Conservation (phyloP, 1,140 invertebrate species). For the Caenorhabditis briggsae region DNA sequence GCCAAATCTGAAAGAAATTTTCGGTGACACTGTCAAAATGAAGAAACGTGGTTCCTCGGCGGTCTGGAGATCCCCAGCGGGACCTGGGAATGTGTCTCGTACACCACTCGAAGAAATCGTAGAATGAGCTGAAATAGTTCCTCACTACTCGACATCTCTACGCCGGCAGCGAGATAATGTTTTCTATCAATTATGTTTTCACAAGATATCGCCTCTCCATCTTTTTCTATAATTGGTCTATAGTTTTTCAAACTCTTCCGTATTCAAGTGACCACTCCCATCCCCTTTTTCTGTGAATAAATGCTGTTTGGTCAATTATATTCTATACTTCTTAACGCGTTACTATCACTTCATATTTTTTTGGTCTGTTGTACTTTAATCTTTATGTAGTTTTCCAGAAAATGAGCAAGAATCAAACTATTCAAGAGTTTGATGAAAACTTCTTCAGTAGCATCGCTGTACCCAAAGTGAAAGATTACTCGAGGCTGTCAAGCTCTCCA, state of each 20-base stretch:
- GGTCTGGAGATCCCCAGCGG: background rate
- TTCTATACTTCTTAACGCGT: background rate
- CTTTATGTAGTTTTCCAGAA: background rate
- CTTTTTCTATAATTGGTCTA: background rate
- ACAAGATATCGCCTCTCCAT: background rate
- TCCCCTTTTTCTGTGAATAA: conserved; percentile 5
- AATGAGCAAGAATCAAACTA: conserved; percentile 38
- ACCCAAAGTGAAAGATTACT: conserved; percentile 22
- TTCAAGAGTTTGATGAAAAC: conserved; percentile 32
- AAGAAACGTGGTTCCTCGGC: conserved; percentile 19
- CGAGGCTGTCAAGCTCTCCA: conserved; percentile 11
- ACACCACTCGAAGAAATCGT: background rate
- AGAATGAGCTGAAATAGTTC: background rate
- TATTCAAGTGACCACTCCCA: background rate
- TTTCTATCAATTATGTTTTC: no score
- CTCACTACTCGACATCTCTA: no score
- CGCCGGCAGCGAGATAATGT: no score
- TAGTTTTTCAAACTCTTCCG: background rate
- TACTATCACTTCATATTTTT: background rate
- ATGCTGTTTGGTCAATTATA: background rate
- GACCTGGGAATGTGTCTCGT: background rate
- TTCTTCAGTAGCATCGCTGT: conserved; percentile 50
- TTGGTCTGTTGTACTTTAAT: background rate
- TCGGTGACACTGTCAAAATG: background rate
- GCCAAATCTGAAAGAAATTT: conserved; percentile 30